A percentile compares a stretch with the other conserved stretches of the same genome.
These are phyloP conservation scores for Brachionus angularis DNA, from an alignment of 1,140 invertebrate genomes.

Conservation along the genomic window DNA sequence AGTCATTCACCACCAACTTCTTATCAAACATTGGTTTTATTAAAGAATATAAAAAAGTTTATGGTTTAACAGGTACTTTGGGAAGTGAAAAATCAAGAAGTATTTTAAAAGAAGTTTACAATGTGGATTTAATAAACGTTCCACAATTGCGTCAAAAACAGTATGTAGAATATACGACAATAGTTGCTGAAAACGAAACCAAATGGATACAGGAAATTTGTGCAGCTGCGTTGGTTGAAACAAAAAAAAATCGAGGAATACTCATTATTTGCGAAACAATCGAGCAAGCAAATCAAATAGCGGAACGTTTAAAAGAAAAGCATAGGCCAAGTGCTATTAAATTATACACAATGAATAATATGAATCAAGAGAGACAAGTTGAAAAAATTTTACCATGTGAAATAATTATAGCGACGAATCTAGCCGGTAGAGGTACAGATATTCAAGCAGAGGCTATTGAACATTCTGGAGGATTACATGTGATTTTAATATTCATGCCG, in stretches of 20 bases:
- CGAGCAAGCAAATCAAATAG: neutral
- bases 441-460: neutral
- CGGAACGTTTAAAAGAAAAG: neutral
- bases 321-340: neutral
- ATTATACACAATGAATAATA: neutral
- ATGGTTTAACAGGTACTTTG: slow-evolving; percentile 12
- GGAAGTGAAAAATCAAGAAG: neutral
- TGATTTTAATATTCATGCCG: neutral
- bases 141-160: neutral
- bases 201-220: neutral
- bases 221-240: neutral
- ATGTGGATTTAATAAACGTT: neutral
- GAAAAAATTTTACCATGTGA: slow-evolving; percentile 1
- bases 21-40: slow-evolving; percentile 10
- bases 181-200: neutral
- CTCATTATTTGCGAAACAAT: slow-evolving; percentile 12
- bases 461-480: slow-evolving; percentile 11
- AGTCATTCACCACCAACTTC: neutral
- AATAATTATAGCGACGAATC: slow-evolving; percentile 16
- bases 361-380: neutral
- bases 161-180: neutral
- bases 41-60: neutral
- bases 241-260: neutral
- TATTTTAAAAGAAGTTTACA: neutral
- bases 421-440: slow-evolving; percentile 26